Conservation (phyloP, 2,888 invertebrate species). For the Parnassius apollo region DNA sequence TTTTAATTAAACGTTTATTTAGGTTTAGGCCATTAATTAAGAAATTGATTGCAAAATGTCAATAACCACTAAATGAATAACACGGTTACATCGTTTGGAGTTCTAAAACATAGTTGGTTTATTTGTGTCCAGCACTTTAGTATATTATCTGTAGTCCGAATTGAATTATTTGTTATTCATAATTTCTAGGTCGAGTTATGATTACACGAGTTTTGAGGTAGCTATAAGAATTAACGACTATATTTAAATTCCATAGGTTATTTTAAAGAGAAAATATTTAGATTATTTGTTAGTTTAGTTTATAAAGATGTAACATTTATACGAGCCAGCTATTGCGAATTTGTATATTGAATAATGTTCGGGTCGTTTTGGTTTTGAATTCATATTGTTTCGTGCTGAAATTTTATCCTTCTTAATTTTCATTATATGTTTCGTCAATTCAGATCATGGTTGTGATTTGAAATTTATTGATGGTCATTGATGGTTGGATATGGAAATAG, state of each 20-base stretch:
- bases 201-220: neutral
- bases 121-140: conserved; percentile 17
- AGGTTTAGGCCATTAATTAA: conserved; percentile 31
- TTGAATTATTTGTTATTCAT: conserved; percentile 22
- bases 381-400: no score
- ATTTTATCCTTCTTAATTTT: no score
- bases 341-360: no score
- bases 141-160: conserved; percentile 24
- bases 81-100: conserved; percentile 66
- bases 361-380: no score
- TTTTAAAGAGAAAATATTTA: neutral
- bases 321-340: no score
- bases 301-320: no score
- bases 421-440: no score
- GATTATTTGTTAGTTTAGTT: no score
- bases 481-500: neutral
- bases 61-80: conserved; percentile 63
- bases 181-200: conserved; percentile 15
- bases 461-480: neutral
- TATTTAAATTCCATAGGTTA: neutral
- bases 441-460: no score
- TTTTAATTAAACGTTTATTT: conserved; percentile 21
- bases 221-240: neutral
- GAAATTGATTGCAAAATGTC: conserved; percentile 53
- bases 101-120: conserved; percentile 34